Evolutionary conservation across 2,797 vertebrate species (phyloP).

Genomic region (Vultur gryphus): DNA sequence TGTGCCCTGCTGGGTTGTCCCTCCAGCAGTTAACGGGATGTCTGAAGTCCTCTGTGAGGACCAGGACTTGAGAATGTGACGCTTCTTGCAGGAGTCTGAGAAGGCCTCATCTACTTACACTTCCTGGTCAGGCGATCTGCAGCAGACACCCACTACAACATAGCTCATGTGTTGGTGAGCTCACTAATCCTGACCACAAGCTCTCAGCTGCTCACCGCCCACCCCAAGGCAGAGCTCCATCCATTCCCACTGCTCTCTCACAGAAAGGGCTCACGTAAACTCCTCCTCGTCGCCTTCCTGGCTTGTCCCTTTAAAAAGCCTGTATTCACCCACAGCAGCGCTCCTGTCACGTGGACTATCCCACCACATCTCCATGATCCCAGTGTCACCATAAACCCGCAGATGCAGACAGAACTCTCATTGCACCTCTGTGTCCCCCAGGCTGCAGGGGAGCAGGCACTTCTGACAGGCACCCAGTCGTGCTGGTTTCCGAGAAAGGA

Average conservation of each 20-base stretch:
- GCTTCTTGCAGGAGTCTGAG: not conserved
- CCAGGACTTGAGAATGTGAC: not conserved
- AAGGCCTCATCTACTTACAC: not conserved
- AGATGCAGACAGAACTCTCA: not conserved
- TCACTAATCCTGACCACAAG: not conserved
- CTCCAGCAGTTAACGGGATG: not conserved
- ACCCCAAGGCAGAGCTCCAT: not conserved
- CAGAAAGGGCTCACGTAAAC: not conserved
- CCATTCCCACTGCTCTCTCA: not conserved
- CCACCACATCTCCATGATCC: not conserved
- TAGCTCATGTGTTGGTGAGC: not conserved
- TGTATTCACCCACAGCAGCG: fast-evolving
- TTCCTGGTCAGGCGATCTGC: not conserved
- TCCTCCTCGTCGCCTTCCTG: not conserved
- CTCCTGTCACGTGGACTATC: not conserved
- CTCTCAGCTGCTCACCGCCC: not conserved
- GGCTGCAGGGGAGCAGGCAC: too few relatives aligned
- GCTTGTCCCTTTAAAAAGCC: not conserved
- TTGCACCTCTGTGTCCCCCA: not conserved
- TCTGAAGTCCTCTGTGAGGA: not conserved
- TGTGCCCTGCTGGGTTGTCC: not conserved
- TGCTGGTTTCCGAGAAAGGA: not conserved
- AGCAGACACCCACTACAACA: not conserved
- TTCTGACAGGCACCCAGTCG: not conserved
- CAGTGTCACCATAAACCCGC: not conserved